phyloP scores from a whole-genome alignment of 2,113 vertebrate genomes.

The Corapipo altera region DNA sequence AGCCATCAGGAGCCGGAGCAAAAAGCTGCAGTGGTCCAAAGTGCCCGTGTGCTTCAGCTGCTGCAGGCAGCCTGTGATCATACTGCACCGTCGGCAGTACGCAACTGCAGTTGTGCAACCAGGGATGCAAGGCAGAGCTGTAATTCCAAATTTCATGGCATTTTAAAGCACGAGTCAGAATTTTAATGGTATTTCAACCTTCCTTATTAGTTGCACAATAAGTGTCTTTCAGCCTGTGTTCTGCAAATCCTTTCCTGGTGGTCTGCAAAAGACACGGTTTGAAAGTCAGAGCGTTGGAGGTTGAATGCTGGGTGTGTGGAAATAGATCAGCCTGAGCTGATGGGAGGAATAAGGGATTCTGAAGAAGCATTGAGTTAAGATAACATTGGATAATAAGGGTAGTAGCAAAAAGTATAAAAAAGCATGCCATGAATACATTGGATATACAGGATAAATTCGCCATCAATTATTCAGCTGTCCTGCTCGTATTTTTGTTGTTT shows the following conservation, averaged over 20 bases:
- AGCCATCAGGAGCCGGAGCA: background rate
- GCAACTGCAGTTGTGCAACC: background rate
- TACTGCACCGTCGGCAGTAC: background rate
- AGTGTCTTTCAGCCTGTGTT: background rate
- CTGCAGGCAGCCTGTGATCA: background rate
- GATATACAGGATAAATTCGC: background rate
- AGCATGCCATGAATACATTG: background rate
- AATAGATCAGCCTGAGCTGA: background rate
- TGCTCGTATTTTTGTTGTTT: background rate
- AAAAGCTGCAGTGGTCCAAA: background rate
- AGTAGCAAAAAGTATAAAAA: background rate
- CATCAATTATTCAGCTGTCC: background rate
- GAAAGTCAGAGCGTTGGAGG: background rate
- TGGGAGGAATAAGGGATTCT: background rate
- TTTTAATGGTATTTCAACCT: slow-evolving; percentile 53
- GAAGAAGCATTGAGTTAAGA: background rate
- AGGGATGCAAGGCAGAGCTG: background rate
- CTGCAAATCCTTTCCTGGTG: slow-evolving; percentile 6
- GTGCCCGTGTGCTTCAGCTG: background rate
- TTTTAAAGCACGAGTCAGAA: slow-evolving; percentile 35
- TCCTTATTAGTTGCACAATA: slow-evolving; percentile 37
- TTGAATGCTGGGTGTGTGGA: background rate
- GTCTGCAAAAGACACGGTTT: background rate
- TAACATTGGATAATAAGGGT: background rate
- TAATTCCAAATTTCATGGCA: slow-evolving; percentile 16